These are phyloP conservation scores for Nyctibius bracteatus DNA, from an alignment of 2,113 vertebrate genomes.

Conservation along the genomic window DNA sequence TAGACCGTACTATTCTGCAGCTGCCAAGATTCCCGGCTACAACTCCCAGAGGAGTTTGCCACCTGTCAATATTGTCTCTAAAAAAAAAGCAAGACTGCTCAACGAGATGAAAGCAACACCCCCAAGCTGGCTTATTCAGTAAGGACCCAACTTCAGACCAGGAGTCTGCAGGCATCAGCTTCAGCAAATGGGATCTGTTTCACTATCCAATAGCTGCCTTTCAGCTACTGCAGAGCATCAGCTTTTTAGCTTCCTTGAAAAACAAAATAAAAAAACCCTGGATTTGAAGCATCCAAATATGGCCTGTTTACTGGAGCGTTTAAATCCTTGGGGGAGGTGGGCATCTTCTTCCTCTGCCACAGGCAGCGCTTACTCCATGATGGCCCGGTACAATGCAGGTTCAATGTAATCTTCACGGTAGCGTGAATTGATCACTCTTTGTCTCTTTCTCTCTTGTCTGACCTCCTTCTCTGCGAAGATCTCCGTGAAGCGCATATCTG, in stretches of 20 bases:
- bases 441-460: slow-evolving; percentile 91
- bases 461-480: slow-evolving; percentile 91
- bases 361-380: slow-evolving; percentile 88
- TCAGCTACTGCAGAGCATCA: slow-evolving; percentile 63
- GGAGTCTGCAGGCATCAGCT: slow-evolving; percentile 39
- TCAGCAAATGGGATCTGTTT: slow-evolving; percentile 43
- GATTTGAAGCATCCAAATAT: slow-evolving; percentile 65
- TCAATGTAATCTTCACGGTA: slow-evolving; percentile 97
- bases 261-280: slow-evolving; percentile 37
- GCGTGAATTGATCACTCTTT: slow-evolving; percentile 93
- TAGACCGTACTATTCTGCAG: slow-evolving; percentile 1
- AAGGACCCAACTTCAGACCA: slow-evolving; percentile 41
- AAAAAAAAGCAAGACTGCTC: slow-evolving; percentile 44
- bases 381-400: slow-evolving; percentile 90
- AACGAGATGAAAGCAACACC: slow-evolving; percentile 35
- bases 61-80: slow-evolving; percentile 37
- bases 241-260: slow-evolving; percentile 68
- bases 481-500: slow-evolving; percentile 97
- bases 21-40: slow-evolving; percentile 40
- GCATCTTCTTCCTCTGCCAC: slow-evolving; percentile 45
- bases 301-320: slow-evolving; percentile 70
- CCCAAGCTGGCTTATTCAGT: slow-evolving; percentile 37
- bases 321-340: slow-evolving; percentile 61
- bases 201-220: slow-evolving; percentile 44
- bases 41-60: slow-evolving; percentile 28